Evolutionary conservation across 2,888 invertebrate genomes (phyloP).

Genomic region (Nowickia ferox): DNA sequence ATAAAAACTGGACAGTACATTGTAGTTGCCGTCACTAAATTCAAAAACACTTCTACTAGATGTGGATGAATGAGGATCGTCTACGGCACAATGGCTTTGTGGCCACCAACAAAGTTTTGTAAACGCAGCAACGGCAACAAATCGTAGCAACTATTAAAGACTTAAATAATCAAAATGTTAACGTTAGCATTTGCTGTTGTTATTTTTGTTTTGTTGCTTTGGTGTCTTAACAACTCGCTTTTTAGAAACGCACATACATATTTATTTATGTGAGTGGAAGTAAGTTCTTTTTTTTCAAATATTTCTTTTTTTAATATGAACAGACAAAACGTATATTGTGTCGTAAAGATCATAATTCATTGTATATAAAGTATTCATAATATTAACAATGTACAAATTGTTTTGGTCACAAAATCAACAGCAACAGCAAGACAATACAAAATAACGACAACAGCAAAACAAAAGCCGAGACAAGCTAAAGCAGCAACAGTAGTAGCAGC

Average conservation of each 20-base stretch:
- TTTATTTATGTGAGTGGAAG: conserved; percentile 39
- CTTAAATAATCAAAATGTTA: conserved; percentile 56
- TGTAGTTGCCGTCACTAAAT: conserved; percentile 38
- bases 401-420: conserved; percentile 67
- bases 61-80: conserved; percentile 40
- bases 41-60: conserved; percentile 27
- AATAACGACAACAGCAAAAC: conserved; percentile 13
- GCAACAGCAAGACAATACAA: conserved; percentile 28
- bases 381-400: conserved; percentile 71
- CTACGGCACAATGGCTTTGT: background rate
- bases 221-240: conserved; percentile 24
- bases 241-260: conserved; percentile 3
- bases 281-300: background rate
- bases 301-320: conserved; percentile 21
- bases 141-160: conserved; percentile 49
- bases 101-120: conserved; percentile 62
- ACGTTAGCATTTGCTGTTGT: conserved; percentile 60
- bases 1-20: conserved; percentile 4
- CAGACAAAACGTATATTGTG: conserved; percentile 63
- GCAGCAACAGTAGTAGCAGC: conserved; percentile 19
- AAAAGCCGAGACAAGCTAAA: conserved; percentile 20
- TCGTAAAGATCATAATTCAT: conserved; percentile 72
- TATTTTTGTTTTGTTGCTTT: conserved; percentile 4
- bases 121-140: conserved; percentile 37
- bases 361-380: conserved; percentile 72